These are phyloP conservation scores for Micromesistius poutassou DNA, from an alignment of 2,797 vertebrate species.

Conservation along the genomic window DNA sequence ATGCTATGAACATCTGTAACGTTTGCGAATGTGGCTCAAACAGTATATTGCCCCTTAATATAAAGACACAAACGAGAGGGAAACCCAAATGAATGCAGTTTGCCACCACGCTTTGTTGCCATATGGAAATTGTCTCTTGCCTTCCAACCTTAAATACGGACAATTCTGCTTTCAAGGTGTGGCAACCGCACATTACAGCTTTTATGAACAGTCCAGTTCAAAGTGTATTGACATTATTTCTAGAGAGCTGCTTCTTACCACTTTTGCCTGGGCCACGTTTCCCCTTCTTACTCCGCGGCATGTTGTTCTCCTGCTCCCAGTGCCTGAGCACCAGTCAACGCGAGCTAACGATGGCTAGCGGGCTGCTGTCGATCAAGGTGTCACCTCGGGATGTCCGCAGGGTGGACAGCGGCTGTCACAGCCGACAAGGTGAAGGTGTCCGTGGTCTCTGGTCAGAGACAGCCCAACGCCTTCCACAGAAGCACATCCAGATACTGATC, in stretches of 20 bases:
- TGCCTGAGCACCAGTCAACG: conserved; percentile 21
- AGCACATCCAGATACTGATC: neutral
- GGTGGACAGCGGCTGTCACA: neutral
- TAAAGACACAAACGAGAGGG: neutral
- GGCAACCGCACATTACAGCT: neutral
- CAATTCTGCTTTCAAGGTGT: neutral
- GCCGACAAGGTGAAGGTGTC: neutral
- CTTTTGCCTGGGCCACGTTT: conserved; percentile 72
- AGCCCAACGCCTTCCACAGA: neutral
- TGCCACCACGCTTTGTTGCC: neutral
- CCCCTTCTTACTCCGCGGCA: conserved; percentile 78
- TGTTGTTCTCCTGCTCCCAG: conserved; percentile 49
- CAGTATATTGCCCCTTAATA: neutral
- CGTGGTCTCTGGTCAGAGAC: neutral
- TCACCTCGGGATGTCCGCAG: neutral
- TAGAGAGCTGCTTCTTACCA: conserved; percentile 61
- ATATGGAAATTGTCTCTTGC: neutral
- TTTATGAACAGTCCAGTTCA: neutral
- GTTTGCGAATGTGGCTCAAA: neutral
- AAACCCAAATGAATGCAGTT: neutral
- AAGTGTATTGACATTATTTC: neutral
- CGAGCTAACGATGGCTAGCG: conserved; percentile 20
- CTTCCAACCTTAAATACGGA: neutral
- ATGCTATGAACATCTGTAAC: neutral
- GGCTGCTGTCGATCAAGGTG: neutral